Evolutionary conservation across 1,140 invertebrate genomes (phyloP), one percentile per base, ranked within the genome.

Genomic region (Cydia splendana): DNA sequence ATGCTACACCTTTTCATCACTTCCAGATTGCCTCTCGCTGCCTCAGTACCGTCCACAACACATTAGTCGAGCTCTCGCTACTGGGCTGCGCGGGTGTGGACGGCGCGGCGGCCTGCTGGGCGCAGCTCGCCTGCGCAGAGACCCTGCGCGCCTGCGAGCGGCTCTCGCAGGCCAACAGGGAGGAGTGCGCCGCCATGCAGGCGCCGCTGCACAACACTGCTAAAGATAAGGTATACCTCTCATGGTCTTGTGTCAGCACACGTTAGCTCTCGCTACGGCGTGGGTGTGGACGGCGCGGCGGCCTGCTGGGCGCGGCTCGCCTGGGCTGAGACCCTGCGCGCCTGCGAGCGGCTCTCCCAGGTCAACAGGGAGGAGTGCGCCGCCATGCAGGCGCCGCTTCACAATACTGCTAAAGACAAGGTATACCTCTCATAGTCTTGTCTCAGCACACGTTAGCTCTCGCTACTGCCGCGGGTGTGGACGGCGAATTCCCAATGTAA

Each of bases 251-350:
- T 34, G 0, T 48, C 45, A 48, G 3, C 45, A 48, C 12, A 48
- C 45, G 10, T 48, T 48, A 48, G 12, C 85, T 98, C 76, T 93
- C 94, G 65, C 95, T 98, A 76, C 91, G 98, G 75, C 57, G 94
- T 93, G 65, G 94, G 95, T 77, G 96, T 97, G 28, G 95, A 96
- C 65, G 98, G 98, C 45, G 97, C 98, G 0, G 93, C 98, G 2
- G 96, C 97, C 67, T 99, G 98, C 88, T 99, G 98, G 98, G 96
- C 98, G 53, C 98, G 99, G 85, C 94, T 99, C 0, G 98, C 97
- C 78, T 97, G 97, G 77, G 94, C 98, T 75, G 98, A 99, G 93
- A 97, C 99, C 18, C 91, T 99, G 69, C 95, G 96, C 45, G 96
- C 96, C 0, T 97, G 96, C 89, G 96, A 97, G 79, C 86, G 93